Evolutionary conservation across 2,888 invertebrate species (phyloP), one percentile per base, ranked within the genome.

Genomic region (Hyles lineata): DNA sequence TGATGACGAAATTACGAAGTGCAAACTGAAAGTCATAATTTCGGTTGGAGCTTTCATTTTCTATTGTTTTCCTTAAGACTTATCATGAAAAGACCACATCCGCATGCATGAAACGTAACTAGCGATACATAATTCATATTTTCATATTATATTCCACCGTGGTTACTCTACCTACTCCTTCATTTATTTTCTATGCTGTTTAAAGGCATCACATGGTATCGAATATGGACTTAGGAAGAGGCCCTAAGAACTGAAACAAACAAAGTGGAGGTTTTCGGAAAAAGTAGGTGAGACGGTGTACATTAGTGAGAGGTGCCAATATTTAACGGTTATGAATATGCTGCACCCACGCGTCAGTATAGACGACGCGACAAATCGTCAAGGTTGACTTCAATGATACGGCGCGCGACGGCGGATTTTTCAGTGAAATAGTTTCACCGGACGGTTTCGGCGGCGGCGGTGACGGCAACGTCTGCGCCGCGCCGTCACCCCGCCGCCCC

Each of bases 391-490:
- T 88, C 90, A 91, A 92, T 91, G 90, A 90, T 92, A 89, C 87
- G 91, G 82, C 89, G 87, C 89, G 89, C 87, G 89, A 81, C 89
- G 88, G 82, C 87, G 85, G 89, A 92, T 90, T 93, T 94, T 94
- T 94, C 94, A 94, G 93, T 90, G 90, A 92, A 94, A 93, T 93
- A 93, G 92, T 94, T 92, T 91, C 90, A 90, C 89, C 85, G 88
- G 85, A 86, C 84, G 83, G 85, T 85, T 87, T 86, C 87, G 88
- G 85, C 86, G 87, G 83, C 84, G 86, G 84, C 86, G 87, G 88
- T 90, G 93, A 90, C 91, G 95, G 93, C 93, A 90, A 89, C 92
- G 95, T 92, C 95, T 92, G 94, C 89, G 93, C 90, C 90, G 91
- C 82, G 85, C 87, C 89, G 93, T 94, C 93, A n/a, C 55, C 55